Evolutionary conservation across 2,888 invertebrate genomes (phyloP).

Genomic region (Synergus japonicus): DNA sequence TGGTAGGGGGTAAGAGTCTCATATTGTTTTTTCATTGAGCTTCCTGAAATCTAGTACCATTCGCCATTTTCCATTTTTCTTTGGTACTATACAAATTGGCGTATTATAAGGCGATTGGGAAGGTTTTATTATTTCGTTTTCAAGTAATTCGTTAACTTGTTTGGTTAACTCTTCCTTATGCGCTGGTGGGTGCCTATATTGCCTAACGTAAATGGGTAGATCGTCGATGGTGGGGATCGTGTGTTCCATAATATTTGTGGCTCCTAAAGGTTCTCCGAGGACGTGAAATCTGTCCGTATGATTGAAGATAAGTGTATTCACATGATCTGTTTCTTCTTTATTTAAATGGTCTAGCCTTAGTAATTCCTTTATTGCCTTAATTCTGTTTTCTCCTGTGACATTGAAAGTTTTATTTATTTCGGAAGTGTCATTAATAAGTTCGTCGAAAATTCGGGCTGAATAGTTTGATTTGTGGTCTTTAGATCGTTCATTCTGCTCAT

Average conservation of each 20-base stretch:
- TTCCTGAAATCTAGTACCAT: too few relatives aligned
- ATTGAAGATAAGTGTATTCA: slow-evolving; percentile 4
- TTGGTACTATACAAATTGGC: too few relatives aligned
- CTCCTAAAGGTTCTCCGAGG: slow-evolving; percentile 34
- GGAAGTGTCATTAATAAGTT: not conserved
- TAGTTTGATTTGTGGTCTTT: too few relatives aligned
- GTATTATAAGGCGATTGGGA: too few relatives aligned
- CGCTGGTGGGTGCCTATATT: not conserved
- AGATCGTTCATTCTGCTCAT: not conserved
- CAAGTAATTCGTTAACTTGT: not conserved
- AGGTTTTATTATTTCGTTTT: not conserved
- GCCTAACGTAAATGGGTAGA: not conserved
- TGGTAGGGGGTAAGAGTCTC: not conserved
- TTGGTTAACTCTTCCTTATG: not conserved
- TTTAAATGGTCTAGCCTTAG: slow-evolving; percentile 32
- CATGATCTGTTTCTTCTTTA: not conserved
- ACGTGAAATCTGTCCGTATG: slow-evolving; percentile 24
- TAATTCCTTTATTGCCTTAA: slow-evolving; percentile 1
- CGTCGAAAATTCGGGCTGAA: too few relatives aligned
- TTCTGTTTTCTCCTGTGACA: not conserved
- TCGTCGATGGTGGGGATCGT: slow-evolving; percentile 39
- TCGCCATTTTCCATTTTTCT: too few relatives aligned
- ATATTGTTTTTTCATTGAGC: too few relatives aligned
- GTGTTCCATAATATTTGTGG: slow-evolving; percentile 7
- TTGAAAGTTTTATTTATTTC: not conserved